Percentiles rank a stretch among this genome's conserved stretches.
These are phyloP conservation scores for Varecia variegata DNA, from an alignment of 2,797 vertebrate species.

Conservation along the genomic window DNA sequence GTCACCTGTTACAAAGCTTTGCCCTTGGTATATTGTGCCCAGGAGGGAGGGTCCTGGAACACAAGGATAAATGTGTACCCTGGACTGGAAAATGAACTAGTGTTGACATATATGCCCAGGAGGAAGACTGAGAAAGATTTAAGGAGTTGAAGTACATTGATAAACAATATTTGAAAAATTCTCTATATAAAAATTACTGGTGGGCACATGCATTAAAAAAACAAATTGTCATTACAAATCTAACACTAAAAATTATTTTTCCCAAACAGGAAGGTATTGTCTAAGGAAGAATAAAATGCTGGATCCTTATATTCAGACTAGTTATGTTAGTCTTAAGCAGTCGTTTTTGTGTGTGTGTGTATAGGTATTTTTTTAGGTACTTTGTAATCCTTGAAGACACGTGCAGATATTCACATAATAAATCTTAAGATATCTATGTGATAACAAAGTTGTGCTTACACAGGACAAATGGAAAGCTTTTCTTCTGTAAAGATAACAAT, in stretches of 20 bases:
- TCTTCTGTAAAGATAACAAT: not conserved
- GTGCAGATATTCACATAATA: no score
- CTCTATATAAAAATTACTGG: not conserved
- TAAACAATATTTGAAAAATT: slow-evolving; percentile 28
- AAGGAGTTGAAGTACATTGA: not conserved
- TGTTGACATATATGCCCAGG: not conserved
- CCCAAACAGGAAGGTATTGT: not conserved
- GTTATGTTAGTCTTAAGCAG: not conserved
- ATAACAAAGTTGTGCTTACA: not conserved
- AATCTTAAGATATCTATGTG: no score
- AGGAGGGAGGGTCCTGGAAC: not conserved
- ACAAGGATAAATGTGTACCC: not conserved
- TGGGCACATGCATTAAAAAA: not conserved
- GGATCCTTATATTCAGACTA: not conserved
- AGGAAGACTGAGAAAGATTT: slow-evolving; percentile 17
- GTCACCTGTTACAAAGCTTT: not conserved
- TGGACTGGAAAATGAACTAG: slow-evolving; percentile 30
- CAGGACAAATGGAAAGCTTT: slow-evolving; percentile 26
- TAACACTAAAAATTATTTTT: not conserved
- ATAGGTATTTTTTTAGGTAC: not conserved
- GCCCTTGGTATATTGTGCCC: not conserved
- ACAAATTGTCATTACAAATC: not conserved
- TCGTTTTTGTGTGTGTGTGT: not conserved
- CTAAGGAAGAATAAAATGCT: not conserved
- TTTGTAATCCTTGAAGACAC: no score